These are phyloP conservation scores for Coilia nasus DNA, from an alignment of 2,797 vertebrate species.

Conservation along the genomic window DNA sequence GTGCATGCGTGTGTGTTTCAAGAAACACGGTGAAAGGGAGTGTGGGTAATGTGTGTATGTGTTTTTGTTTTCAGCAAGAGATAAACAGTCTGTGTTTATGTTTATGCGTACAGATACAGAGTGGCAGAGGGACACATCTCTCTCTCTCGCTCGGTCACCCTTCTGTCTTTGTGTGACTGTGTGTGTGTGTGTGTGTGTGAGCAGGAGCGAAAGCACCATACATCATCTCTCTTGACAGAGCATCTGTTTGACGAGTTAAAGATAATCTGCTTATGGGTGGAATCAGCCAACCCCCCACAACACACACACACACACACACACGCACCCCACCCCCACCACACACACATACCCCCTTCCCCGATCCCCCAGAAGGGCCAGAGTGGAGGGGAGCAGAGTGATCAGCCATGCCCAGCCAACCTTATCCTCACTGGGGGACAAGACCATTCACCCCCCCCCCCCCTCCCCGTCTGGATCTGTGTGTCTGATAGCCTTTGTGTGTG, in stretches of 20 bases:
- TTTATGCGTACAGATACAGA: not conserved
- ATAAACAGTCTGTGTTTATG: not conserved
- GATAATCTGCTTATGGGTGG: constrained; percentile 49
- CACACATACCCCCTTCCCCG: not conserved
- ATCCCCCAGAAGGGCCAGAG: not conserved
- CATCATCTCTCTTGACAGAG: constrained; percentile 45
- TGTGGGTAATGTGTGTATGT: not conserved
- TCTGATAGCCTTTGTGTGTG: constrained; percentile 21
- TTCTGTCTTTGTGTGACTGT: not conserved
- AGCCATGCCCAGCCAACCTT: constrained; percentile 21
- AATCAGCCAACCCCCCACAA: not conserved
- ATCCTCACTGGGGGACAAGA: constrained; percentile 36
- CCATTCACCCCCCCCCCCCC: constrained; percentile 18
- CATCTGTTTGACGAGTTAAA: constrained; percentile 52
- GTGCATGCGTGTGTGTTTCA: constrained; percentile 14
- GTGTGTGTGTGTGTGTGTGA: constrained; percentile 12
- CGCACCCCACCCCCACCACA: not conserved
- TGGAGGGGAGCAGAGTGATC: constrained; percentile 24
- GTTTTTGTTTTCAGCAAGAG: not conserved
- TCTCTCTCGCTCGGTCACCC: too few species aligned
- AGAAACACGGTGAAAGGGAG: constrained; percentile 8
- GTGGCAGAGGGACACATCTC: not conserved
- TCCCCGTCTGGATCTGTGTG: constrained; percentile 33
- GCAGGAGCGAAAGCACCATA: constrained; percentile 26
- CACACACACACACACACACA: constrained; percentile 33